Conservation (phyloP, 2,888 invertebrate genomes). For the Polyploca ridens region DNA sequence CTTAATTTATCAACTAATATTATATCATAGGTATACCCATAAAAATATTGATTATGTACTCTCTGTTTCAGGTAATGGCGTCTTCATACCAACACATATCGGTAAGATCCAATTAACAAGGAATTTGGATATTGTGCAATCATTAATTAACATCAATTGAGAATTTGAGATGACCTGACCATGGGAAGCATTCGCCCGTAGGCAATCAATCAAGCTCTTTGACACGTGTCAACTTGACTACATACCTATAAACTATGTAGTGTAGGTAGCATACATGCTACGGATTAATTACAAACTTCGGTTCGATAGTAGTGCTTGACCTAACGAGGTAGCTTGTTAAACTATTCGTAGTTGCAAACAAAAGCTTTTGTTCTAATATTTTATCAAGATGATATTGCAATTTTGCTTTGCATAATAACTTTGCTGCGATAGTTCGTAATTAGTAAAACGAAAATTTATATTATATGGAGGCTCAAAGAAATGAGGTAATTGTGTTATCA, state of each 20-base stretch:
- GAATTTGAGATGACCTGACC: constrained; percentile 17
- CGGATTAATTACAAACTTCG: constrained; percentile 1
- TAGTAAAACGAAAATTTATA: too few species aligned
- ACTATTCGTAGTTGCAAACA: too few species aligned
- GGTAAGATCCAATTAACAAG: constrained; percentile 3
- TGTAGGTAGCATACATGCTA: neutral
- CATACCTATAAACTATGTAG: neutral
- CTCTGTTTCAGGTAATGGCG: constrained; percentile 3
- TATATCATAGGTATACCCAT: neutral
- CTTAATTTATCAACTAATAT: neutral
- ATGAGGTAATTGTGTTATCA: too few species aligned
- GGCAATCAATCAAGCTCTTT: constrained; percentile 24
- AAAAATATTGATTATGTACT: neutral
- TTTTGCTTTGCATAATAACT: too few species aligned
- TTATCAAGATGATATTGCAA: too few species aligned
- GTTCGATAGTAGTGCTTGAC: neutral
- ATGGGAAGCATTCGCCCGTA: neutral
- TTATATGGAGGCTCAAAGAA: too few species aligned
- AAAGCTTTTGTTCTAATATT: too few species aligned
- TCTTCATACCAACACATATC: neutral
- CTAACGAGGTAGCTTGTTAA: neutral
- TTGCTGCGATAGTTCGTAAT: too few species aligned
- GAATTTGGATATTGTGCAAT: constrained; percentile 3
- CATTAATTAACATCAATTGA: constrained; percentile 30
- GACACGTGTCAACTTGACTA: constrained; percentile 16